Conservation (phyloP, 2,797 vertebrate genomes). For the Margarornis squamiger region DNA sequence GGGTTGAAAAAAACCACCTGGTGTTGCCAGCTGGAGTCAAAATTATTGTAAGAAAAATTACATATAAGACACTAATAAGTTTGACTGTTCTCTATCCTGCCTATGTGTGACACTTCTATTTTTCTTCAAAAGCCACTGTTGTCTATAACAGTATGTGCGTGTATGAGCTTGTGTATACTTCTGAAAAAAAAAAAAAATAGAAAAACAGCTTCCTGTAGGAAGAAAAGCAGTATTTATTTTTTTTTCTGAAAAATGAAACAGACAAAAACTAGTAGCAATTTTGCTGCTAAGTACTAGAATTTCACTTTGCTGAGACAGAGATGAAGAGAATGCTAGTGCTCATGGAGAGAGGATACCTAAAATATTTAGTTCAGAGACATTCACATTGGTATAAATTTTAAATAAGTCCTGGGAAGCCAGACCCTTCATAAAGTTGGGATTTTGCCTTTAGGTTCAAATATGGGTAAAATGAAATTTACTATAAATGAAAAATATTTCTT, state of each 20-base stretch:
- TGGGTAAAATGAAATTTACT: background rate
- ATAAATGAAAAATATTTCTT: background rate
- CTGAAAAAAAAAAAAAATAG: too few species aligned
- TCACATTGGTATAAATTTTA: background rate
- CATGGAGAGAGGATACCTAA: background rate
- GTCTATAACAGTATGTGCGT: accelerated
- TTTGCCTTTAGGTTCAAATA: background rate
- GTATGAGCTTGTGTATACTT: background rate
- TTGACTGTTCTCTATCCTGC: background rate
- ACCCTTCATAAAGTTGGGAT: background rate
- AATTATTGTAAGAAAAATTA: slow-evolving; percentile 57
- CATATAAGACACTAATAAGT: slow-evolving; percentile 15
- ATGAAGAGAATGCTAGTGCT: background rate
- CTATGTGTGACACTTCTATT: slow-evolving; percentile 36
- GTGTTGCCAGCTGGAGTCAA: slow-evolving; percentile 22
- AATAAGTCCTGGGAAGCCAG: background rate
- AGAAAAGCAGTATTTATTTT: background rate
- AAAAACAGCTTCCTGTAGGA: background rate
- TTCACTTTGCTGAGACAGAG: background rate
- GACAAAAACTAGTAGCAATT: background rate
- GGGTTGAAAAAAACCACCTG: background rate
- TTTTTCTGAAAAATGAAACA: background rate
- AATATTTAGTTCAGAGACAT: slow-evolving; percentile 9
- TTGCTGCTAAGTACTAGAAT: background rate
- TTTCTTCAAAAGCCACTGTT: slow-evolving; percentile 30